Percentiles rank a stretch among this genome's conserved stretches.
These are phyloP conservation scores for Heteronetta atricapilla DNA, from an alignment of 2,113 vertebrate genomes.

Conservation along the genomic window DNA sequence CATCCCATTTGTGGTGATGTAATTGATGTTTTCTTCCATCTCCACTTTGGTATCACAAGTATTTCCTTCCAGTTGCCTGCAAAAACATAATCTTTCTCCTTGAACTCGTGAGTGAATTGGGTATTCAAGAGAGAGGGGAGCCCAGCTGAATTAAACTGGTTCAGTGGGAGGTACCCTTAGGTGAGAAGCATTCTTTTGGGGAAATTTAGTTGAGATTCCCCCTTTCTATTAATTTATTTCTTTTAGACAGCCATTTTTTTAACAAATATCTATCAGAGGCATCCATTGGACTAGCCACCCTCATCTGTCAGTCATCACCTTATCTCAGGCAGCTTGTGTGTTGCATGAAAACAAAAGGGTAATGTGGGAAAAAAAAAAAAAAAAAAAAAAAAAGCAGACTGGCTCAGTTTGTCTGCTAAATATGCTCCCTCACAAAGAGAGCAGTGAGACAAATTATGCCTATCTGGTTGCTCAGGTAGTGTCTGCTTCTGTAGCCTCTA, in stretches of 20 bases:
- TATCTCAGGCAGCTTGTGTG: neutral
- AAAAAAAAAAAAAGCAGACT: neutral
- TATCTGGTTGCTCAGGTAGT: neutral
- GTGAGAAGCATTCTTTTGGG: neutral
- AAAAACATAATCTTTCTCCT: slow-evolving; percentile 26
- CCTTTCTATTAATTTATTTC: neutral
- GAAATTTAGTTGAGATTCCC: neutral
- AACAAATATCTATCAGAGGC: neutral
- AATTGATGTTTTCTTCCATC: neutral
- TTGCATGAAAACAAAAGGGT: neutral
- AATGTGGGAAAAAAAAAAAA: neutral
- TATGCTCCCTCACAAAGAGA: neutral
- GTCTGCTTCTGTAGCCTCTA: neutral
- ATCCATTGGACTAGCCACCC: neutral
- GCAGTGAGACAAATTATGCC: neutral
- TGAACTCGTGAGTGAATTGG: neutral
- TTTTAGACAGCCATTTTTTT: neutral
- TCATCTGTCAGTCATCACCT: neutral
- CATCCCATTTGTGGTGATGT: neutral
- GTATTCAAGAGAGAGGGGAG: neutral
- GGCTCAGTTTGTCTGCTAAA: neutral
- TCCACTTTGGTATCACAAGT: neutral
- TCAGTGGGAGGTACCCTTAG: neutral
- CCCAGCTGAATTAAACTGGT: neutral
- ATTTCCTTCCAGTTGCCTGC: neutral